These are phyloP conservation scores for Cyanistes caeruleus DNA, from an alignment of 2,113 vertebrate species.

Conservation along the genomic window DNA sequence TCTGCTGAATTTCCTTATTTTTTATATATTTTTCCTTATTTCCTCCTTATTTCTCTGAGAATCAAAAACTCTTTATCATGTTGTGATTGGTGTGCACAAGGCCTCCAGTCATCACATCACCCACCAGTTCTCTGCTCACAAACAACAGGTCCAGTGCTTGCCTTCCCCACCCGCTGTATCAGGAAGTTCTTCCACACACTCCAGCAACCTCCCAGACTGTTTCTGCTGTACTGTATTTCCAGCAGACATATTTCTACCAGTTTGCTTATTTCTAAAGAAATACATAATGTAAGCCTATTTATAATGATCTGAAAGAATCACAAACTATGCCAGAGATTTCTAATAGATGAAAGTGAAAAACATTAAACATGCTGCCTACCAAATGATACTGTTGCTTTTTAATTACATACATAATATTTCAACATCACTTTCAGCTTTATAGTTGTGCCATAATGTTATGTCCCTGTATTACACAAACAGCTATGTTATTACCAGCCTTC, in stretches of 20 bases:
- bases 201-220: neutral
- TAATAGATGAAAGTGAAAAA: conserved; percentile 37
- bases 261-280: neutral
- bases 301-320: conserved; percentile 38
- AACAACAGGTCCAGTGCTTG: neutral
- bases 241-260: neutral
- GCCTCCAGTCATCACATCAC: neutral
- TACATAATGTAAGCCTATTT: neutral
- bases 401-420: conserved; percentile 17
- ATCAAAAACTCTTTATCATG: neutral
- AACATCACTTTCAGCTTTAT: conserved; percentile 31
- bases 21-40: too few relatives aligned
- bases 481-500: neutral
- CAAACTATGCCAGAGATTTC: conserved; percentile 2
- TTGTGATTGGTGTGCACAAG: neutral
- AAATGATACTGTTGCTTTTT: conserved; percentile 35
- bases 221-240: neutral
- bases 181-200: neutral
- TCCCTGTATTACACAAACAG: neutral
- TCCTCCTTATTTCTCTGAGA: neutral
- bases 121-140: neutral
- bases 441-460: conserved; percentile 1
- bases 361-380: neutral
- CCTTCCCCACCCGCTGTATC: neutral
- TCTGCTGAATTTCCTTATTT: too few relatives aligned